Percentiles rank a stretch among this genome's conserved stretches.
These are phyloP conservation scores for Riptortus pedestris DNA, from an alignment of 1,140 invertebrate genomes.

Conservation along the genomic window DNA sequence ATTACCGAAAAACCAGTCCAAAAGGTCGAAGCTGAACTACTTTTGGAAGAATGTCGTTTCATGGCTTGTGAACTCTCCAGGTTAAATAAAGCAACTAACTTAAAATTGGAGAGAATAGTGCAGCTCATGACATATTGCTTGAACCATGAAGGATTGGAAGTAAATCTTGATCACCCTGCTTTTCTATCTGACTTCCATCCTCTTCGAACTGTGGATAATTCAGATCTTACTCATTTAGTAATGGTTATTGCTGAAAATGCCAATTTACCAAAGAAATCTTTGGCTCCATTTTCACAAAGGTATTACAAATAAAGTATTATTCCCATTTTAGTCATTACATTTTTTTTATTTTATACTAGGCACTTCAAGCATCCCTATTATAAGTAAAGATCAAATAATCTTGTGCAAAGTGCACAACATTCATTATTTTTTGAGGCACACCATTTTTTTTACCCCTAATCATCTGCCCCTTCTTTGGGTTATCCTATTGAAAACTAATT, in stretches of 20 bases:
- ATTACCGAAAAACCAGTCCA: not conserved
- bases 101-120: not conserved
- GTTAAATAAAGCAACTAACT: not conserved
- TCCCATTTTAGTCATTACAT: too few relatives aligned
- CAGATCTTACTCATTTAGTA: not conserved
- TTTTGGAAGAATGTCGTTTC: not conserved
- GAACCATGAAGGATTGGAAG: not conserved
- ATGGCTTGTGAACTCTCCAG: conserved; percentile 10
- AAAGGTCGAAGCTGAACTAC: not conserved
- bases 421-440: too few relatives aligned
- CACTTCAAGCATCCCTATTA: too few relatives aligned
- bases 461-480: too few relatives aligned
- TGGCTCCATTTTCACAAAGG: not conserved
- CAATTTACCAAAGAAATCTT: not conserved
- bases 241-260: not conserved
- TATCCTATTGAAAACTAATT: too few relatives aligned
- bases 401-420: too few relatives aligned
- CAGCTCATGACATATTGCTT: not conserved
- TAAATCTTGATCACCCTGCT: not conserved
- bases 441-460: too few relatives aligned
- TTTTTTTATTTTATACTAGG: not conserved
- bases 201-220: not conserved
- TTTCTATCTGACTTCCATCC: not conserved
- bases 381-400: too few relatives aligned
- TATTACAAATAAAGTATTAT: too few relatives aligned